These are phyloP conservation scores for Trissonchulus sp. DNA, from an alignment of 2,888 invertebrate genomes.

Conservation along the genomic window DNA sequence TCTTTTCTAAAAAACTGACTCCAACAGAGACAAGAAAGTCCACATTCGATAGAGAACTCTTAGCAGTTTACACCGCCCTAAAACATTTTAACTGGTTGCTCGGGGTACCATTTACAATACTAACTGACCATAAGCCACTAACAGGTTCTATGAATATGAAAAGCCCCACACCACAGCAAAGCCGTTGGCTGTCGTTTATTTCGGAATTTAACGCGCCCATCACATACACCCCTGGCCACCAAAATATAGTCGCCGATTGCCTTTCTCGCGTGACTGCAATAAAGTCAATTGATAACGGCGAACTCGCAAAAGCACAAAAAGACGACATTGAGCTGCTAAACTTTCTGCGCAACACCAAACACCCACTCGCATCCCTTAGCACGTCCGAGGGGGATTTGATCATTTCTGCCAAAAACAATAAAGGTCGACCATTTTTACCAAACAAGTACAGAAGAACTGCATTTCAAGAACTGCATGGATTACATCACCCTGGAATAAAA, in stretches of 20 bases:
- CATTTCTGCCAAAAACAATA: neutral
- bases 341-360: neutral
- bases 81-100: constrained; percentile 14
- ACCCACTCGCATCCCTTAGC: neutral
- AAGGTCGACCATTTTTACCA: neutral
- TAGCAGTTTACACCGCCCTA: neutral
- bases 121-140: constrained; percentile 16
- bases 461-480: neutral
- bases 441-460: neutral
- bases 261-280: constrained; percentile 9
- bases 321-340: neutral
- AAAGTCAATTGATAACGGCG: neutral
- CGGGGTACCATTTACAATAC: constrained; percentile 4
- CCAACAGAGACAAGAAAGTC: neutral
- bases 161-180: neutral
- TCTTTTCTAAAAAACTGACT: constrained; percentile 14
- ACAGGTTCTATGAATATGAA: neutral
- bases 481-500: neutral
- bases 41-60: too few species aligned
- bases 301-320: constrained; percentile 9
- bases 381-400: neutral
- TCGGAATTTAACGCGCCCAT: too few species aligned
- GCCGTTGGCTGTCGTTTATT: too few species aligned
- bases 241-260: constrained; percentile 1
- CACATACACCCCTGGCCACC: neutral